Base-by-base conservation (phyloP, 2,888 invertebrate genomes). In the Leucophora obtusa region DNA sequence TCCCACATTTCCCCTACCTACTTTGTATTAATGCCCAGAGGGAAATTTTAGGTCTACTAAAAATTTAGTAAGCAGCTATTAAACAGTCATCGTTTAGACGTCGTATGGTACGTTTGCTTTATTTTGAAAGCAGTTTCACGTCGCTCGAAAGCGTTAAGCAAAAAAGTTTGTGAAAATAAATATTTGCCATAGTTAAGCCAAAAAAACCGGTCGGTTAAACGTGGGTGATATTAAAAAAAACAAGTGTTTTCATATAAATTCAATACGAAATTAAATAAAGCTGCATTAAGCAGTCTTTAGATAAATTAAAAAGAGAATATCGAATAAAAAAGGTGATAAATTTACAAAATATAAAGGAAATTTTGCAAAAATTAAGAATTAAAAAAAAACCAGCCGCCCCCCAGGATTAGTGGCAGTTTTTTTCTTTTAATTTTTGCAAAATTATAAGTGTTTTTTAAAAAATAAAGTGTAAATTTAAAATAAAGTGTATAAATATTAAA, bases 181-280 rank as follows among this genome's bases (percentile, higher is more conserved):
- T 91, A 95, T 97, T 70, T 95, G 96, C 0, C 92, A 93, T 82
- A 93, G 93, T 38, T 91, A 35, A 76, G 51, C 93, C 58, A 93
- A 93, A 4, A 93, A 93, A 79, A 92, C 93, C 89, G 91, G 86
- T 83, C 77, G 77, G 66, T 60, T 66, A 66, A 78, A 72, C 71
- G 77, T 78, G 77, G 71, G 77, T 78, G 77, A 66, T 59, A 59
- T n/a, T 7, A 47, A 47, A 51, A 51, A 71, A 72, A 60, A 54
- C 65, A 59, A 77, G 77, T 71, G 77, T 59, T 77, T 56, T 28
- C 21, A 33, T 14, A 72, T 14, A 47, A 47, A 47, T n/a, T 47
- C 14, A 10, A 43, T 10, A 43, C 11, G 14, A 43, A 35, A 66
- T 10, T 33, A 54, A 73, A 24, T 35, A 56, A 70, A 70, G 78